phyloP scores from a whole-genome alignment of 2,113 vertebrate species.

The Gorsachius goisagi region DNA sequence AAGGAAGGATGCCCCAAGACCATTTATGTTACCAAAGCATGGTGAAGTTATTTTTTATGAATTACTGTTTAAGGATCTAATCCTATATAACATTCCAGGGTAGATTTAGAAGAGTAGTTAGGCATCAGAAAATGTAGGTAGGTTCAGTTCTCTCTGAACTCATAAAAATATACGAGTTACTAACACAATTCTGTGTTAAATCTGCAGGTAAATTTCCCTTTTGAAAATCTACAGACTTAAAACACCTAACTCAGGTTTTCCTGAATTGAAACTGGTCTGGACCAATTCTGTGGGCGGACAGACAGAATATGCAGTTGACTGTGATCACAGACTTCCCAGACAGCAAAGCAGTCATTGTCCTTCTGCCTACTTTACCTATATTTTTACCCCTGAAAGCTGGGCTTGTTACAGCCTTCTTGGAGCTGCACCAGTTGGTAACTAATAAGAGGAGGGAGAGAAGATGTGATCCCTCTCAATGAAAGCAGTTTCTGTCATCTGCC shows the following conservation, averaged over 20 bases:
- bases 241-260: not conserved
- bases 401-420: not conserved
- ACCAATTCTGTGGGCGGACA: not conserved
- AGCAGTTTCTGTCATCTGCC: not conserved
- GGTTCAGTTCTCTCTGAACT: not conserved
- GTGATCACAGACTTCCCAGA: not conserved
- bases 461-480: not conserved
- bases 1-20: not conserved
- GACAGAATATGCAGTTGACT: not conserved
- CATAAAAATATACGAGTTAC: not conserved
- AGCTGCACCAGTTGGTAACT: not conserved
- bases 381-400: not conserved
- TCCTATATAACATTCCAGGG: not conserved
- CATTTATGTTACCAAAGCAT: not conserved
- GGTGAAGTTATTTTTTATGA: not conserved
- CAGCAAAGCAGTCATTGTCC: not conserved
- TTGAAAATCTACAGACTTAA: not conserved
- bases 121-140: not conserved
- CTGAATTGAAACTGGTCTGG: not conserved
- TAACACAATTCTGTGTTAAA: not conserved
- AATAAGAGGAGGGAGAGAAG: not conserved
- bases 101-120: not conserved
- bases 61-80: not conserved
- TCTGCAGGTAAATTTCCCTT: not conserved
- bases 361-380: not conserved